Conservation (phyloP, 2,888 invertebrate genomes). For the Napeogenes inachia region DNA sequence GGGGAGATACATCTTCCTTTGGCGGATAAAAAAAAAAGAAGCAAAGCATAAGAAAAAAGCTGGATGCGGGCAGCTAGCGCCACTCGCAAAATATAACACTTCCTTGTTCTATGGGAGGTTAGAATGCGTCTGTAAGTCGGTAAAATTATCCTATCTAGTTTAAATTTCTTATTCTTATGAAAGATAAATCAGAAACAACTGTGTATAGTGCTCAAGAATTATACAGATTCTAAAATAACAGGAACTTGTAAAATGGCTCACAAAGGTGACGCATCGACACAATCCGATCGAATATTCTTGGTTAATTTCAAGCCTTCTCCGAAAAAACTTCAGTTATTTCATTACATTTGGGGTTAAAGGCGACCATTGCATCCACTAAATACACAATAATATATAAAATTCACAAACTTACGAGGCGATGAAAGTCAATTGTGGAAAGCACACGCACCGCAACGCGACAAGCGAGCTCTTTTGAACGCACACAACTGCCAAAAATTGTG, state of each 20-base stretch:
- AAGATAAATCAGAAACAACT: neutral
- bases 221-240: conserved; percentile 42
- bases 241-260: conserved; percentile 72
- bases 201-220: conserved; percentile 23
- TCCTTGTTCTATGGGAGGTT: conserved; percentile 45
- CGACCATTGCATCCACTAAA: conserved; percentile 42
- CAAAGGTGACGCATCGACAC: conserved; percentile 77
- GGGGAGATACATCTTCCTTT: neutral
- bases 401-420: conserved; percentile 75
- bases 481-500: conserved; percentile 48
- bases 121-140: conserved; percentile 43
- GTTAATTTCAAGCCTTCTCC: conserved; percentile 41
- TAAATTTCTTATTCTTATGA: conserved; percentile 4
- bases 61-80: conserved; percentile 21
- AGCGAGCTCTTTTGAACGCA: conserved; percentile 67
- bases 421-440: conserved; percentile 74
- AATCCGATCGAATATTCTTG: conserved; percentile 69
- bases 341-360: conserved; percentile 31
- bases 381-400: conserved; percentile 58
- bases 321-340: conserved; percentile 25
- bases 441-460: conserved; percentile 73
- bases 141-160: conserved; percentile 18
- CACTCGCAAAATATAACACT: conserved; percentile 27
- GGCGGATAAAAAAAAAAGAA: neutral
- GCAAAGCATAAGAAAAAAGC: neutral